Percentiles rank a stretch among this genome's conserved stretches.
These are phyloP conservation scores for Nothobranchius furzeri DNA, from an alignment of 2,113 vertebrate genomes.

Conservation along the genomic window DNA sequence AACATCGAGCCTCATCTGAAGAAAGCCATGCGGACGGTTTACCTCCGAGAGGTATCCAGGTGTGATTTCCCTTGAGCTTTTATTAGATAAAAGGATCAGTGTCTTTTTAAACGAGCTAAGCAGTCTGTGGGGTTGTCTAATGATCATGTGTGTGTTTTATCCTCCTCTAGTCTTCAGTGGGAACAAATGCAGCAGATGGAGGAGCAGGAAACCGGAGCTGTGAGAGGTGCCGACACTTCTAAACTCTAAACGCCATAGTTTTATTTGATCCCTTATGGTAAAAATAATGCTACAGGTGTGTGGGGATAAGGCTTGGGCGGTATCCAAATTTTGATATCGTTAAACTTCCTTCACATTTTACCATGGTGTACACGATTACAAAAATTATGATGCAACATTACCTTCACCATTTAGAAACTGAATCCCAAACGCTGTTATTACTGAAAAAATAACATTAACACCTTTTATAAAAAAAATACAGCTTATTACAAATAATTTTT, in stretches of 20 bases:
- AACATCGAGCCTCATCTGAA: conserved; percentile 97
- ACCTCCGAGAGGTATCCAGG: conserved; percentile 96
- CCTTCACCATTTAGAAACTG: too few species aligned
- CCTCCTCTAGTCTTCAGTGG: conserved; percentile 87
- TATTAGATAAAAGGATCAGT: too few species aligned
- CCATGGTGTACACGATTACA: too few species aligned
- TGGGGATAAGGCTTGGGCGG: too few species aligned
- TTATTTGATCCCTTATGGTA: not conserved
- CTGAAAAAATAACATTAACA: too few species aligned
- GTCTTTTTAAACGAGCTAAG: not conserved
- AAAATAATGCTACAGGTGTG: not conserved
- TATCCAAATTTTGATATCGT: too few species aligned
- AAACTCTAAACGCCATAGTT: not conserved
- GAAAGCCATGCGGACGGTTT: conserved; percentile 97
- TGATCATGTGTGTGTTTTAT: not conserved
- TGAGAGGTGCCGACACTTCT: conserved; percentile 85
- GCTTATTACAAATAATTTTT: too few species aligned
- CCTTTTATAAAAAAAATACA: too few species aligned
- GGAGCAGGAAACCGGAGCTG: conserved; percentile 76
- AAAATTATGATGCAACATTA: too few species aligned
- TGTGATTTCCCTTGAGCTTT: conserved; percentile 17
- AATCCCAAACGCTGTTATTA: too few species aligned
- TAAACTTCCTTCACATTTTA: too few species aligned
- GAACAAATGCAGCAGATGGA: conserved; percentile 85
- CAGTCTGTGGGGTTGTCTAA: not conserved